phyloP scores from a whole-genome alignment of 2,797 vertebrate species.

The Parotocinclus haroldoi region DNA sequence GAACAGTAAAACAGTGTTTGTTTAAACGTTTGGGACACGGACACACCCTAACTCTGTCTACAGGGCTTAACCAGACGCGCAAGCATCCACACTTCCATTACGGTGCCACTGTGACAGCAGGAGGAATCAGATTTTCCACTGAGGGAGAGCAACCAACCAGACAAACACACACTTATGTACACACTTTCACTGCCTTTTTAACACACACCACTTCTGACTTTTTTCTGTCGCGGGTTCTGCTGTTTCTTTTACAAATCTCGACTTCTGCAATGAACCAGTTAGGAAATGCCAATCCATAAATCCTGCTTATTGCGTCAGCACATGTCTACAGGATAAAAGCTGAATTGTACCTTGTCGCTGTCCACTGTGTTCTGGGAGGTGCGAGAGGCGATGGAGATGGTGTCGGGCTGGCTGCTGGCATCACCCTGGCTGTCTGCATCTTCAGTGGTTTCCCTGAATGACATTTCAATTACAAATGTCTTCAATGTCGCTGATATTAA shows the following conservation, averaged over 20 bases:
- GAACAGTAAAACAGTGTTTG: not conserved
- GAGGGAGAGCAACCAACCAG: conserved; percentile 1
- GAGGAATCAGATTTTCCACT: conserved; percentile 19
- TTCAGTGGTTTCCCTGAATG: conserved; percentile 86
- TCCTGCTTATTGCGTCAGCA: not conserved
- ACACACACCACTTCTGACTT: not conserved
- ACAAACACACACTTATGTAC: conserved; percentile 10
- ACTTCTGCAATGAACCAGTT: no score
- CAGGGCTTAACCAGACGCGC: conserved; percentile 10
- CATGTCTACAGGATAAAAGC: not conserved
- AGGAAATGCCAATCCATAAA: not conserved
- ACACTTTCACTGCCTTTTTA: conserved; percentile 6
- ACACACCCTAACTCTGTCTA: conserved; percentile 22
- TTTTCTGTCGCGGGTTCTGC: no score
- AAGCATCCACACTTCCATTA: conserved; percentile 2
- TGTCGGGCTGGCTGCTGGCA: conserved; percentile 95
- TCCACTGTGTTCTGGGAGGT: conserved; percentile 97
- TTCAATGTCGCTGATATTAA: not conserved
- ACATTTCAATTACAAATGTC: conserved; percentile 9
- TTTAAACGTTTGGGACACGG: not conserved
- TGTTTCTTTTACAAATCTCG: no score
- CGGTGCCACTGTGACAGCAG: conserved; percentile 1
- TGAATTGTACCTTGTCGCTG: conserved; percentile 88
- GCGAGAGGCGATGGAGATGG: conserved; percentile 94
- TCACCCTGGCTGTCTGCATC: conserved; percentile 95